Base-by-base conservation (phyloP, 2,888 invertebrate species). In the Macaria liturata region DNA sequence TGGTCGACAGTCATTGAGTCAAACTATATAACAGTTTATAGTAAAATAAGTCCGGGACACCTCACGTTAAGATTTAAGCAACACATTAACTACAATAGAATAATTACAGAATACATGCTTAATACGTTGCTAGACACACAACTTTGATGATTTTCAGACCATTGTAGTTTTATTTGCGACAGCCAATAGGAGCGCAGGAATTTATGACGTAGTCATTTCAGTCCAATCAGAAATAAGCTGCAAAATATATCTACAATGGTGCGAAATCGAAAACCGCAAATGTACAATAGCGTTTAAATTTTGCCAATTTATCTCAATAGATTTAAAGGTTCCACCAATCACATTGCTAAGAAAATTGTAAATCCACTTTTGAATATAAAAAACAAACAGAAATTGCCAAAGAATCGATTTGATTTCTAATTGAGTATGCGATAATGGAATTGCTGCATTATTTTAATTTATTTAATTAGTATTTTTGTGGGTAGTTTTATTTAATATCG, bases 311-410 rank as follows among this genome's bases (percentile, higher is more conserved):
- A 77, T 84, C 80, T 87, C 84, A 87, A 88, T 89, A 89, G 85
- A 72, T 75, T 83, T 69, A 83, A 78, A 76, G 69, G 86, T 87
- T 88, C 84, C 71, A 83, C 83, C 81, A 84, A 80, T 87, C 84
- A 83, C 42, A 42, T 42, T 69, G 77, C 57, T 62, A 69, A 46
- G 20, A 59, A 76, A 86, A 91, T 90, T 91, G 90, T 88, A 88
- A 91, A 90, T 86, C 82, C 90, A 90, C 90, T 88, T 91, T 91
- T 90, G 88, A 90, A 88, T 86, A 54, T 20, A 54, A 59, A 5
- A 61, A 63, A 63, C 64, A 62, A 60, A 82, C 71, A 75, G 79
- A 88, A 88, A 88, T 89, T 90, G 90, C 91, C 91, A 91, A 91
- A 91, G 91, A 91, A 83, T 79, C 79, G 81, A 86, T 81, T 86